Conservation (phyloP, 2,113 vertebrate species). For the Hyla sarda region DNA sequence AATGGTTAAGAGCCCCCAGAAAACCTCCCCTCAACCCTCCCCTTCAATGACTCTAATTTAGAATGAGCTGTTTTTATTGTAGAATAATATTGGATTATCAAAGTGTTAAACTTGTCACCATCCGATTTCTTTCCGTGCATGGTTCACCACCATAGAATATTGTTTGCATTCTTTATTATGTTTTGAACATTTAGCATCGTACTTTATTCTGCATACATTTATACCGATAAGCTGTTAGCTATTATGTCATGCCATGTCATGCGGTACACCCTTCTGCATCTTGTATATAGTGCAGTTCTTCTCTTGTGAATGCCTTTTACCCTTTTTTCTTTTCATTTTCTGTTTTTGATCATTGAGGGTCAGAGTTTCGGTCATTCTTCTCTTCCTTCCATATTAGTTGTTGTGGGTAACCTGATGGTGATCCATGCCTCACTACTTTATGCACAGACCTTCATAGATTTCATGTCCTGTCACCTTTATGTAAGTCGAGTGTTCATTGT, state of each 20-base stretch:
- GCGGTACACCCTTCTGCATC: neutral
- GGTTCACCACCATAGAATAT: neutral
- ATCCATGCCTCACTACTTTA: neutral
- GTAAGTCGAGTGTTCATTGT: too few species aligned
- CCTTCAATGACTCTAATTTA: neutral
- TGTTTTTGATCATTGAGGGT: neutral
- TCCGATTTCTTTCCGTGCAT: neutral
- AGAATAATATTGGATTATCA: neutral
- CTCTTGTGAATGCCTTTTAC: neutral
- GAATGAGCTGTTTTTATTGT: neutral
- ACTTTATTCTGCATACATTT: neutral
- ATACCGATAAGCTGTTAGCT: neutral
- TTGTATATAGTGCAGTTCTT: neutral
- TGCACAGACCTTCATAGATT: neutral
- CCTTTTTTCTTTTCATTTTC: neutral
- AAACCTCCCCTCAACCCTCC: neutral
- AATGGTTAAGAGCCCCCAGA: neutral
- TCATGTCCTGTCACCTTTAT: neutral
- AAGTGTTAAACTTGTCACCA: neutral
- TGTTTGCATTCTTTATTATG: neutral
- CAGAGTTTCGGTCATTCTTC: neutral
- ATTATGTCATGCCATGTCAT: neutral
- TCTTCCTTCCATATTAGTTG: neutral
- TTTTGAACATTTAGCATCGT: neutral
- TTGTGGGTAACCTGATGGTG: neutral